Conservation (phyloP, 2,888 invertebrate genomes). For the Chalcosyrphus nemorum region DNA sequence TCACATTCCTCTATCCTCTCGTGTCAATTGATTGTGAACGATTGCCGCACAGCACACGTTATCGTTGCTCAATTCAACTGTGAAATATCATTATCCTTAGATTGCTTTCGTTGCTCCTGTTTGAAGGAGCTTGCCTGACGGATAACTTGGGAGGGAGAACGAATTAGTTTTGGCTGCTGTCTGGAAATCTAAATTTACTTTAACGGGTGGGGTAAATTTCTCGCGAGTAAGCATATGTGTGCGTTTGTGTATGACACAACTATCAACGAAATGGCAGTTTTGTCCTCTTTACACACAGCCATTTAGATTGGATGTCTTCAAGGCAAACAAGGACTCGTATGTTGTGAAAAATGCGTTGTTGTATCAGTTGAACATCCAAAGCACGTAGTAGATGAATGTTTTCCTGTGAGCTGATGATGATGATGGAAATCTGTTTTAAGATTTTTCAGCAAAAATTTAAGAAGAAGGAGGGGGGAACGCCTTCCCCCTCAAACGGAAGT, state of each 20-base stretch:
- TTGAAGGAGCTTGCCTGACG: not conserved
- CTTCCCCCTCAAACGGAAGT: not conserved
- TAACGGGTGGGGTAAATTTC: not conserved
- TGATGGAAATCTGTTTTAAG: conserved; percentile 37
- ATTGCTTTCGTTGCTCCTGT: not conserved
- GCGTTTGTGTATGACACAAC: conserved; percentile 3
- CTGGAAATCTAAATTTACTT: conserved; percentile 25
- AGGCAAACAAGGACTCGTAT: not conserved
- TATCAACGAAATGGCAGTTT: conserved; percentile 29
- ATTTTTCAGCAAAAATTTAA: not conserved
- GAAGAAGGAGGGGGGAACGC: not conserved
- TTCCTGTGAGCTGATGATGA: not conserved
- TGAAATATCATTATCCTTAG: conserved; percentile 48
- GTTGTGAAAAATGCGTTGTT: conserved; percentile 12
- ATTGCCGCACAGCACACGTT: conserved; percentile 13
- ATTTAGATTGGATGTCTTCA: not conserved
- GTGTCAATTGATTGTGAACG: conserved; percentile 40
- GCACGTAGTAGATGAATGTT: conserved; percentile 41
- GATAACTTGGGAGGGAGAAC: not conserved
- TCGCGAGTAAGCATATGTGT: conserved; percentile 2
- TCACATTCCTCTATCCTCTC: not conserved
- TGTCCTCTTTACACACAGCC: not conserved
- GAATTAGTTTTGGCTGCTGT: conserved; percentile 22
- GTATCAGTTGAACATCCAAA: not conserved
- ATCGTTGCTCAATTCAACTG: conserved; percentile 37